phyloP scores from a whole-genome alignment of 2,113 vertebrate genomes.

The Chloropsis cyanopogon region DNA sequence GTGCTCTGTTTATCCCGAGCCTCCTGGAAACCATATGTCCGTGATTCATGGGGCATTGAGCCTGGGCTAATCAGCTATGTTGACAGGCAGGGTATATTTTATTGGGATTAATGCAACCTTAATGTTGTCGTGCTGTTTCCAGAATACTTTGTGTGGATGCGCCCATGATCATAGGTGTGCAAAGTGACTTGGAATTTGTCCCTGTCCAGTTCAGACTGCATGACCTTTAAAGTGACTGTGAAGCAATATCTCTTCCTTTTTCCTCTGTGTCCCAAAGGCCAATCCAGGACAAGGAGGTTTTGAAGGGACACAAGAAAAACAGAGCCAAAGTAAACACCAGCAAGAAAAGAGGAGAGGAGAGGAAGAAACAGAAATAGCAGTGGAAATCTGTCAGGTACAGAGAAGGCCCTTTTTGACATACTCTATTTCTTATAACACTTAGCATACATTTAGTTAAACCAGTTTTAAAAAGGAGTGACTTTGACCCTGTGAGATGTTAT shows the following conservation, averaged over 20 bases:
- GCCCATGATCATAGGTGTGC: background rate
- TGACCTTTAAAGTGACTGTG: background rate
- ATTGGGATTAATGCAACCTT: background rate
- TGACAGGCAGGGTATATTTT: constrained; percentile 15
- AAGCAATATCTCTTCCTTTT: constrained; percentile 1
- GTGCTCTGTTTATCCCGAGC: background rate
- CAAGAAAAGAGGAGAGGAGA: background rate
- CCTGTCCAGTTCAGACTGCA: background rate
- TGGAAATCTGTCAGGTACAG: background rate
- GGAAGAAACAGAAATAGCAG: background rate
- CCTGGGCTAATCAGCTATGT: background rate
- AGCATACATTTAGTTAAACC: background rate
- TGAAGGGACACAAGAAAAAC: background rate
- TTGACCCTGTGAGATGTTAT: background rate
- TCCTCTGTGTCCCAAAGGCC: background rate
- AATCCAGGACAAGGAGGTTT: background rate
- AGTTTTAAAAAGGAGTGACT: background rate
- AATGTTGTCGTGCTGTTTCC: background rate
- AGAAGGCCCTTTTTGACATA: background rate
- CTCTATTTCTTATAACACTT: background rate
- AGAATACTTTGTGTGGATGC: background rate
- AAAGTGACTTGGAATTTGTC: background rate
- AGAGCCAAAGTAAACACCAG: constrained; percentile 9
- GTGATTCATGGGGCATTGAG: background rate
- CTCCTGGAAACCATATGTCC: background rate